Conservation (phyloP, 2,797 vertebrate species). For the Takifugu ocellatus region DNA sequence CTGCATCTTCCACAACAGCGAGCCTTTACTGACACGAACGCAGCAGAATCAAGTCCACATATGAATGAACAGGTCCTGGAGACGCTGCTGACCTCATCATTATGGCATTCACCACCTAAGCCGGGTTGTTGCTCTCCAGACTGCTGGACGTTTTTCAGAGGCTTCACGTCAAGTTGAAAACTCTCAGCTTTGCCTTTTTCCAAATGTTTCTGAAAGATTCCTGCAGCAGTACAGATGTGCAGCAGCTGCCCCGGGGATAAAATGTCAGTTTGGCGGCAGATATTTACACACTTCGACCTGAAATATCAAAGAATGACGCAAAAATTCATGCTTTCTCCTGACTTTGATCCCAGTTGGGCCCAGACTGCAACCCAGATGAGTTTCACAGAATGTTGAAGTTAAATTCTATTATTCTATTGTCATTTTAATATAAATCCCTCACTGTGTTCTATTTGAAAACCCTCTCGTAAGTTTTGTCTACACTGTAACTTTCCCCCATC, state of each 20-base stretch:
- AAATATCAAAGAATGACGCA: neutral
- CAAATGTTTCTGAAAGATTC: slow-evolving; percentile 17
- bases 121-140: neutral
- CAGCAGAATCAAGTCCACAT: neutral
- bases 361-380: no score
- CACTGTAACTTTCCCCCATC: neutral
- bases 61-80: neutral
- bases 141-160: neutral
- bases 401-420: no score
- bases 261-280: slow-evolving; percentile 25
- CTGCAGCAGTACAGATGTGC: slow-evolving; percentile 42
- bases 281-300: neutral
- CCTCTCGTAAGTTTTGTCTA: neutral
- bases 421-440: no score
- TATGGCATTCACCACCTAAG: neutral
- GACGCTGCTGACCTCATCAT: neutral
- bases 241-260: slow-evolving; percentile 47
- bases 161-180: slow-evolving; percentile 13
- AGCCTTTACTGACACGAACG: neutral
- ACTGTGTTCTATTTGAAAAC: no score
- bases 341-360: no score
- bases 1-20: neutral
- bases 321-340: neutral
- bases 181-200: slow-evolving; percentile 8
- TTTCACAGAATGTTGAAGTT: no score